These are phyloP conservation scores for Diploscapter pachys DNA, from an alignment of 1,140 invertebrate genomes.

Conservation along the genomic window DNA sequence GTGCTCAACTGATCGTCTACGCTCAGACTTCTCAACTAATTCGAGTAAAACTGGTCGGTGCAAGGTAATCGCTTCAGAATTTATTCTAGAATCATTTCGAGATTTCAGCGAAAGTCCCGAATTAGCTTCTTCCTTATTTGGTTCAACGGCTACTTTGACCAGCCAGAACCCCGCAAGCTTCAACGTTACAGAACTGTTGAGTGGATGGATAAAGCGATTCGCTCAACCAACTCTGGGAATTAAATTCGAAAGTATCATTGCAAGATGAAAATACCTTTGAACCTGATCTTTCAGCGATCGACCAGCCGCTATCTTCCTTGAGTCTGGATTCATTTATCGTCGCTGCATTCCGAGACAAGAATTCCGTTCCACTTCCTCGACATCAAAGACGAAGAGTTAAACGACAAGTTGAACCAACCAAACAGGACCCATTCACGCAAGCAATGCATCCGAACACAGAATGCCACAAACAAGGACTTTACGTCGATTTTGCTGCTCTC, in stretches of 20 bases:
- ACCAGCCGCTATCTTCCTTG: not conserved
- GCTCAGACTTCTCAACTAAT: no score
- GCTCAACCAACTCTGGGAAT: slow-evolving; percentile 2
- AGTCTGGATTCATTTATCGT: slow-evolving; percentile 20
- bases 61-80: no score
- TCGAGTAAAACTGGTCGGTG: no score
- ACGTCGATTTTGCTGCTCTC: slow-evolving; percentile 83
- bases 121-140: no score
- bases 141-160: no score
- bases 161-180: slow-evolving; percentile 1
- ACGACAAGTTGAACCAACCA: not conserved
- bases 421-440: slow-evolving; percentile 50
- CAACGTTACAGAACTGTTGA: slow-evolving; percentile 8
- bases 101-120: no score
- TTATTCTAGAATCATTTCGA: no score
- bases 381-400: not conserved
- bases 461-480: slow-evolving; percentile 82
- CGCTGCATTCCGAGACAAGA: slow-evolving; percentile 20
- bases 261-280: slow-evolving; percentile 1
- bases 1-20: no score
- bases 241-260: not conserved
- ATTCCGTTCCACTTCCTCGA: not conserved
- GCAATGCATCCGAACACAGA: slow-evolving; percentile 64
- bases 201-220: not conserved
- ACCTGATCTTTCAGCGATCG: not conserved